Base-by-base conservation (phyloP, 35 echinoderm and acorn worm species). In the Stichopus chloronotus region DNA sequence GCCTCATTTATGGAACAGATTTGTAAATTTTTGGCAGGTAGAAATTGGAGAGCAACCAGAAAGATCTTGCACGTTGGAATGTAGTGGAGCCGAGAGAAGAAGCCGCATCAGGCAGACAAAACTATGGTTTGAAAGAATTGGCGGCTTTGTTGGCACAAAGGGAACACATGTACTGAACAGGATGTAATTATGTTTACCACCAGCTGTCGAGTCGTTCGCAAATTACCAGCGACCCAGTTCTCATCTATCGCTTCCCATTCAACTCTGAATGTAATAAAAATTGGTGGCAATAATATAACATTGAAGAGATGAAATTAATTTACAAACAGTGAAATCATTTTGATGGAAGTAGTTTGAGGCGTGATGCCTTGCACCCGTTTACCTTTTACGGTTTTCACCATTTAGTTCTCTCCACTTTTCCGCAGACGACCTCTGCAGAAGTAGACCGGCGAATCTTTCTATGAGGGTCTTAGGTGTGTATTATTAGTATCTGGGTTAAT, bases 401-500 rank as follows among this genome's bases (percentile, higher is more conserved):
- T 65, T 65, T 65, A 43, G 11, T 65, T 65, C 11, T 65, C 19
- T 65, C 61, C 61, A 65, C 61, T 14, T 65, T 65, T 65, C 61
- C 61, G 19, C 61, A 11, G 61, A 65, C 61, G 13, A 65, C 13
- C 11, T 14, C 61, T 11, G 61, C 19, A 74, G 69, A 74, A 74
- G 13, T 74, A n/a, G 69, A 74, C 22, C 19, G 13, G 69, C 6
- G 13, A 20, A 74, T 61, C 59, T 7, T 74, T n/a, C 22, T 57
- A 4, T 22, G 82, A 6, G 53, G 82, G 82, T 56, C 82, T 85
- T 85, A 85, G 82, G 82, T 85, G 82, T n/a, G 54, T 85, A 58
- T 85, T 85, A 85, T 85, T 85, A 85, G 82, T 59, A 85, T 58
- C 82, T 85, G 82, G 82, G 82, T 85, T 85, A 85, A 85, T 85